Conservation (phyloP, 2,113 vertebrate genomes). For the Poicephalus gulielmi region DNA sequence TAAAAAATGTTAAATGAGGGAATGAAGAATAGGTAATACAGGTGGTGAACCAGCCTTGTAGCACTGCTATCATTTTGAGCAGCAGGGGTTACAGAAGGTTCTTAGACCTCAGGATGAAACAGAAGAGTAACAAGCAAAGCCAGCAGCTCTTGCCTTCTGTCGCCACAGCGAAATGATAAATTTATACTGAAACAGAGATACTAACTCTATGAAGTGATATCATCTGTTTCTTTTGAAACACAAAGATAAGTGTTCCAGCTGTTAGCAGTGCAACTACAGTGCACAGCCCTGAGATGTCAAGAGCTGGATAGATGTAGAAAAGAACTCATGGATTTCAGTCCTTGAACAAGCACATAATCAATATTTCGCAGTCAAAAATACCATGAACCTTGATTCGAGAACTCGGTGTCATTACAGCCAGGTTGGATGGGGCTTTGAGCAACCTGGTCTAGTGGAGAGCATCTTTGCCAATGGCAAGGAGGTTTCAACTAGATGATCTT, state of each 20-base stretch:
- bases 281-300: background rate
- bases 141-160: background rate
- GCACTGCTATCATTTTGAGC: rapidly evolving
- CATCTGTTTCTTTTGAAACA: background rate
- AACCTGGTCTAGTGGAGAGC: background rate
- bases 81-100: background rate
- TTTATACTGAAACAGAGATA: background rate
- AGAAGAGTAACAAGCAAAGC: background rate
- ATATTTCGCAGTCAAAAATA: background rate
- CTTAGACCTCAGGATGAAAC: background rate
- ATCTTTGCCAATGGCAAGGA: background rate
- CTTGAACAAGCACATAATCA: background rate
- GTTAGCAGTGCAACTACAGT: background rate
- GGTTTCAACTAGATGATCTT: background rate
- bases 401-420: background rate
- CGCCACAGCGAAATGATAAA: background rate
- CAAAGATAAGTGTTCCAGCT: background rate
- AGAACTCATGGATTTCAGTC: background rate
- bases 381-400: background rate
- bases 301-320: background rate
- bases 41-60: background rate
- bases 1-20: background rate
- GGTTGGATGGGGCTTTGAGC: background rate
- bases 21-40: background rate
- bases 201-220: background rate